Base-by-base conservation (phyloP, 2,888 invertebrate genomes). In the Sipha maydis region DNA sequence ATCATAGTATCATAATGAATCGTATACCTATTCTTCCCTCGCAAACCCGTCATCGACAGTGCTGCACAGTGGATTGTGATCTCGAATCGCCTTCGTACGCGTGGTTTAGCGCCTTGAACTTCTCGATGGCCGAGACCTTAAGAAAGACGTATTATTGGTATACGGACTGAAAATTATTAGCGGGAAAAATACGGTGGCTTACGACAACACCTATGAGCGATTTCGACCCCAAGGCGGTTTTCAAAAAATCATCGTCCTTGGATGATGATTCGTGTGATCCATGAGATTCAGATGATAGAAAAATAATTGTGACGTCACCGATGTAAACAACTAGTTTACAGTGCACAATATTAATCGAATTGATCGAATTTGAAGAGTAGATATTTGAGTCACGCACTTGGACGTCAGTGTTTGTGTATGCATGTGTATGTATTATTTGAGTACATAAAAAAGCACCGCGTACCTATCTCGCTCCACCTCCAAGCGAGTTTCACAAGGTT, bases 401-500 rank as follows among this genome's bases (percentile, higher is more conserved):
- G 84, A 76, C 80, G 78, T 28, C 34, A 31, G 34, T 34, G n/a
- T 2, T 34, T 34, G 75, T 61, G 21, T 75, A 54, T 54, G 56
- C 31, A 14, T 25, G 77, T 25, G 61, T 83, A 14, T n/a, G 25
- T 75, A 75, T 73, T 76, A 83, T 73, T 75, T 75, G 83, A 83
- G 73, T 83, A 75, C 17, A 19, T 48, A 76, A 84, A 83, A 76
- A 76, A 67, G 41, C 28, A 67, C 84, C 61, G 76, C 76, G 83
- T 83, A 56, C 73, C 54, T 82, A 31, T 82, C 38, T 28, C 71
- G 28, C 82, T 82, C 80, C 88, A 67, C 88, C 82, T 67, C 82
- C 88, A 88, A 88, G 88, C 82, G 82, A 82, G 82, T 88, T 88
- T 88, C 88, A 88, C 88, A 88, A 88, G 88, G 88, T 88, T 88